These are phyloP conservation scores for Cryptocheilus praepositus DNA, from an alignment of 2,888 invertebrate species.

Conservation along the genomic window DNA sequence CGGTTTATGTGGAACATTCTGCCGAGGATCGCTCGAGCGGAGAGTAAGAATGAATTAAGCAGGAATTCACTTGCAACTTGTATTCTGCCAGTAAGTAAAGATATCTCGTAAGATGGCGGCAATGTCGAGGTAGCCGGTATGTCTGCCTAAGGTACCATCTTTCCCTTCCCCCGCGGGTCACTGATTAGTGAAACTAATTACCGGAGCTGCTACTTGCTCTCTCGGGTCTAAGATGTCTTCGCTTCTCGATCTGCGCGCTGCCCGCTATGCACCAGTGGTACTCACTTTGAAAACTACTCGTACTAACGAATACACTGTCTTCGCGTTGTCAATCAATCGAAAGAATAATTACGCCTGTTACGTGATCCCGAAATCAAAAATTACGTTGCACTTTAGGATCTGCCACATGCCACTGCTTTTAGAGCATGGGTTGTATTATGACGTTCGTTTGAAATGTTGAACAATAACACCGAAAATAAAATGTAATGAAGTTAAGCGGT, in stretches of 20 bases:
- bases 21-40: slow-evolving; percentile 27
- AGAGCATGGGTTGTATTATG: too few relatives aligned
- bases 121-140: slow-evolving; percentile 31
- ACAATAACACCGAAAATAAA: too few relatives aligned
- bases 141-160: slow-evolving; percentile 45
- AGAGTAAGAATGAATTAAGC: slow-evolving; percentile 34
- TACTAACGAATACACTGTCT: too few relatives aligned
- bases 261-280: slow-evolving; percentile 38
- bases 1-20: slow-evolving; percentile 3
- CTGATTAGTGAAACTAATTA: slow-evolving; percentile 67
- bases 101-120: slow-evolving; percentile 48
- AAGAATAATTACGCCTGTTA: too few relatives aligned
- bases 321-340: too few relatives aligned
- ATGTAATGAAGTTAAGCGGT: too few relatives aligned
- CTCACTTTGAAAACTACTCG: slow-evolving; percentile 9
- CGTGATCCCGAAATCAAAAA: too few relatives aligned
- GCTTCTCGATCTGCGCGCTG: slow-evolving; percentile 50
- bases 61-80: slow-evolving; percentile 17
- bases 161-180: slow-evolving; percentile 39
- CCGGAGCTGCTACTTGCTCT: slow-evolving; percentile 53
- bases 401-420: too few relatives aligned
- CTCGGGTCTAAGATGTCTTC: slow-evolving; percentile 51
- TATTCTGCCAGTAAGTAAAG: slow-evolving; percentile 33
- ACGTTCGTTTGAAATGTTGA: too few relatives aligned
- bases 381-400: too few relatives aligned